These are phyloP conservation scores for Melierax canorus DNA, from an alignment of 2,113 vertebrate species.

Conservation along the genomic window DNA sequence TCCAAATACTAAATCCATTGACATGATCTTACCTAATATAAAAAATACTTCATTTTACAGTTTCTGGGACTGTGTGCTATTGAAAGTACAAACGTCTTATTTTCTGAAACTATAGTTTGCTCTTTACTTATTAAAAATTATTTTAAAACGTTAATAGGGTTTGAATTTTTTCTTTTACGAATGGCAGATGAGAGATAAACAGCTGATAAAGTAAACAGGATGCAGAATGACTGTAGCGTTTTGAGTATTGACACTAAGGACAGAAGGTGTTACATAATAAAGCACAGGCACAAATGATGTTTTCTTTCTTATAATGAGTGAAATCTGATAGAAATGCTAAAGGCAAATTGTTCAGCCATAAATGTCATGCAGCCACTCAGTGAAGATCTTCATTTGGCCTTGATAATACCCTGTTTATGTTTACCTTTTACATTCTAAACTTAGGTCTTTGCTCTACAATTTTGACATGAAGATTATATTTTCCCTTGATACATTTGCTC, in stretches of 20 bases:
- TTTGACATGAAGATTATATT: not conserved
- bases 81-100: not conserved
- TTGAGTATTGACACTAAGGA: conserved; percentile 56
- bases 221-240: conserved; percentile 47
- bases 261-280: conserved; percentile 66
- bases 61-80: not conserved
- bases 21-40: not conserved
- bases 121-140: not conserved
- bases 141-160: not conserved
- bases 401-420: not conserved
- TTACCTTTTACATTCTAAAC: not conserved
- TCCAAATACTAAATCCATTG: not conserved
- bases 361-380: conserved; percentile 12
- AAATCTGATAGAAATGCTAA: conserved; percentile 55
- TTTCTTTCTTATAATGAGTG: conserved; percentile 39
- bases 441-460: not conserved
- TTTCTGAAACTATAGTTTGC: not conserved
- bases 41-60: not conserved
- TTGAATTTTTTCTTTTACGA: not conserved
- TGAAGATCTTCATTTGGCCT: conserved; percentile 26
- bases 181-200: conserved; percentile 52
- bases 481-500: not conserved
- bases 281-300: conserved; percentile 42
- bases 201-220: conserved; percentile 59
- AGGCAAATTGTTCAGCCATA: conserved; percentile 51